phyloP scores from a whole-genome alignment of 2,888 invertebrate species.

The Pachycephus smyrnensis region DNA sequence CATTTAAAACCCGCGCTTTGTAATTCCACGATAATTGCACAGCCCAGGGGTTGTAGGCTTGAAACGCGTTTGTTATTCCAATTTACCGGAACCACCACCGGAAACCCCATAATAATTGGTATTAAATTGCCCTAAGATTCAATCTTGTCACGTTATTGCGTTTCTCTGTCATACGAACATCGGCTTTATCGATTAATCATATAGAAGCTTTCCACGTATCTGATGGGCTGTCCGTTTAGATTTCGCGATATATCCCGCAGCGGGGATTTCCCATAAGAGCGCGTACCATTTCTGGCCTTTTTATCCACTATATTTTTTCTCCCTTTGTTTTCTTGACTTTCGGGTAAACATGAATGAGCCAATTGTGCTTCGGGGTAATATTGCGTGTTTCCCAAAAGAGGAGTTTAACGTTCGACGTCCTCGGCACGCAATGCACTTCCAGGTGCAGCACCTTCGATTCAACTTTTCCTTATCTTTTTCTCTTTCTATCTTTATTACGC shows the following conservation, averaged over 20 bases:
- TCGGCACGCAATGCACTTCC: conserved; percentile 31
- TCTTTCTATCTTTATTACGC: neutral
- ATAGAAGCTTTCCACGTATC: conserved; percentile 30
- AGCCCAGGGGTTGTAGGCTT: conserved; percentile 17
- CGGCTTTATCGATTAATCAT: neutral
- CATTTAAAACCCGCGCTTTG: neutral
- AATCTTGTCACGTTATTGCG: conserved; percentile 33
- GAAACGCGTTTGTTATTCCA: conserved; percentile 46
- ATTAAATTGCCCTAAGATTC: conserved; percentile 57
- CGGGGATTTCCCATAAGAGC: conserved; percentile 1
- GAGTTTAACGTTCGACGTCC: conserved; percentile 18
- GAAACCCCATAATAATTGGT: conserved; percentile 49
- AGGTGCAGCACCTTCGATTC: neutral
- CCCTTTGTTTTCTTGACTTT: conserved; percentile 5
- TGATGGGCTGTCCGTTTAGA: conserved; percentile 34
- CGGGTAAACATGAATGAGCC: conserved; percentile 20
- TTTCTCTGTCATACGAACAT: neutral
- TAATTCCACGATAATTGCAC: conserved; percentile 32
- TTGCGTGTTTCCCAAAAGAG: conserved; percentile 34
- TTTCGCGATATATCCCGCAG: conserved; percentile 26
- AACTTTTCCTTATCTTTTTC: neutral
- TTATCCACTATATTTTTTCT: neutral
- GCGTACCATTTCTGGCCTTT: neutral
- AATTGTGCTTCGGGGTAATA: conserved; percentile 19
- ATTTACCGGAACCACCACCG: conserved; percentile 45